Base-by-base conservation (phyloP, 2,113 vertebrate genomes). In the Dasyornis broadbenti region DNA sequence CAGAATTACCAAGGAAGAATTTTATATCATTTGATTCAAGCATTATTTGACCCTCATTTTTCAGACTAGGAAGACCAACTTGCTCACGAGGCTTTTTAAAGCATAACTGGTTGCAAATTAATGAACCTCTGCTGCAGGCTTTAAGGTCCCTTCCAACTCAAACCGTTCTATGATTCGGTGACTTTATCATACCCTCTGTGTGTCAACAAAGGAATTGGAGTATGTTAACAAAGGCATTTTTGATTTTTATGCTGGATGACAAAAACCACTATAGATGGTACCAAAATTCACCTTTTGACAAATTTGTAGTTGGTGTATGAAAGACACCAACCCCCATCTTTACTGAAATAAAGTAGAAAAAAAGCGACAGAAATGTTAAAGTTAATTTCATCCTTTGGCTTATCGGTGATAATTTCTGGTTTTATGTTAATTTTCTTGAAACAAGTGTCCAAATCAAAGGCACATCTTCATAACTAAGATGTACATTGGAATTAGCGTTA, bases 381-480 rank as follows among this genome's bases (percentile, higher is more conserved):
- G 75, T 91, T 64, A n/a, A 90, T 89, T 82, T 85, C 4, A 27
- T 86, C 27, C 27, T 52, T 73, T 84, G 60, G 64, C 47, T 68
- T 84, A 37, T 81, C 44, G 52, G 1, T 68, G n/a, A 5, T 59
- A 52, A 47, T 56, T 89, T 73, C 50, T 60, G 35, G 70, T 59
- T 85, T 86, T 40, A 22, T 79, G 72, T 44, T 94, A 86, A 77
- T 89, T 88, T 90, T 86, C 68, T 88, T 42, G 64, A 73, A 93
- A 77, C 47, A 77, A 94, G 54, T 35, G 50, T 85, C 66, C 59
- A 47, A 70, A 80, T 91, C 78, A 90, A 94, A 95, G 94, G 63
- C 77, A 61, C 10, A 19, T 82, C 28, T 81, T 87, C 26, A 1
- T 59, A 59, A 80, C 60, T 8, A 12, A 77, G 47, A 16, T 1